phyloP scores from a whole-genome alignment of 1,140 invertebrate genomes.

The Probaryconus sp. region DNA sequence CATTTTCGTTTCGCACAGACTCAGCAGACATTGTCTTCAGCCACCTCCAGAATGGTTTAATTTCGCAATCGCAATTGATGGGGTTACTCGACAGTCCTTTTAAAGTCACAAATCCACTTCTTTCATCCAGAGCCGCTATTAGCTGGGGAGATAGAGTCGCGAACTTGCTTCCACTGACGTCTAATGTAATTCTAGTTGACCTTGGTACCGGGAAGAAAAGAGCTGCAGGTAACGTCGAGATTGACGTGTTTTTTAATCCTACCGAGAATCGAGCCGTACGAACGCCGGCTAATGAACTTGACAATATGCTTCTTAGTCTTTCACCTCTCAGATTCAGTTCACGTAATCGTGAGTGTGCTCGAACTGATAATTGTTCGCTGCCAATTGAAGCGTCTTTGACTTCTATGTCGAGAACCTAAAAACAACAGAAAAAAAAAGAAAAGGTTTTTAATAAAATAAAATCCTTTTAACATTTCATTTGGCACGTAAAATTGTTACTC shows the following conservation, averaged over 20 bases:
- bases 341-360: constrained; percentile 87
- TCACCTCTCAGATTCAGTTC: constrained; percentile 86
- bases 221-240: constrained; percentile 86
- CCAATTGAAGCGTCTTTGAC: constrained; percentile 90
- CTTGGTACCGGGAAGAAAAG: constrained; percentile 92
- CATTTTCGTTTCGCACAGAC: constrained; percentile 72
- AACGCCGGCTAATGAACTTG: constrained; percentile 89
- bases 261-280: constrained; percentile 85
- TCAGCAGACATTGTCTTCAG: constrained; percentile 79
- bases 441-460: background rate
- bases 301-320: constrained; percentile 86
- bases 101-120: constrained; percentile 85
- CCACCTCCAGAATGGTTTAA: constrained; percentile 87
- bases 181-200: constrained; percentile 87
- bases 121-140: constrained; percentile 87
- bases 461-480: too few relatives aligned
- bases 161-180: constrained; percentile 88
- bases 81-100: constrained; percentile 87
- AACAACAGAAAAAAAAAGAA: constrained; percentile 3
- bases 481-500: constrained; percentile 13
- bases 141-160: constrained; percentile 86
- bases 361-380: constrained; percentile 88
- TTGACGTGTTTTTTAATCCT: constrained; percentile 87
- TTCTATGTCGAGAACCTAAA: constrained; percentile 85
- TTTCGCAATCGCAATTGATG: constrained; percentile 90